phyloP scores from a whole-genome alignment of 1,140 invertebrate species.

The Brachionus sp. region DNA sequence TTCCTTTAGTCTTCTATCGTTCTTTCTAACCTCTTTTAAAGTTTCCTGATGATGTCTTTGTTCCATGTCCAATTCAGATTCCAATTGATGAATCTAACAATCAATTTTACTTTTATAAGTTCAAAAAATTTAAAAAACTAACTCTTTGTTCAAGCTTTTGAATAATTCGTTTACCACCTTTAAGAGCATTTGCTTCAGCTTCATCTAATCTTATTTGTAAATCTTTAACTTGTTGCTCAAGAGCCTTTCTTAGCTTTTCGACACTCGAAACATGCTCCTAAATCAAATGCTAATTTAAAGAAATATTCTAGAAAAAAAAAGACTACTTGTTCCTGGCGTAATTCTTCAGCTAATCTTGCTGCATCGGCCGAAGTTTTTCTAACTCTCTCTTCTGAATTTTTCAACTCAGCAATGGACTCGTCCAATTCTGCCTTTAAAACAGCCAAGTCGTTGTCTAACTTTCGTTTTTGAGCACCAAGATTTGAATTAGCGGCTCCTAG shows the following conservation, averaged over 20 bases:
- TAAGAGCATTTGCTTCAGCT: constrained; percentile 89
- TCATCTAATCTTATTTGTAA: constrained; percentile 91
- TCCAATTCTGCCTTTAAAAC: constrained; percentile 76
- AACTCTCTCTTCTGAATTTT: constrained; percentile 91
- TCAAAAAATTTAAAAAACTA: constrained; percentile 46
- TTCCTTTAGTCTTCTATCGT: constrained; percentile 68
- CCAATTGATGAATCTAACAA: constrained; percentile 68
- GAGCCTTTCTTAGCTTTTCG: constrained; percentile 93
- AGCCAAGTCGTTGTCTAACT: constrained; percentile 92
- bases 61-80: constrained; percentile 94
- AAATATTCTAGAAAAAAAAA: not conserved
- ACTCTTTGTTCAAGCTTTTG: constrained; percentile 63
- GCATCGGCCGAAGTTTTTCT: constrained; percentile 83
- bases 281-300: not conserved
- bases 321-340: constrained; percentile 81
- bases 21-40: constrained; percentile 70
- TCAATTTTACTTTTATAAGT: not conserved
- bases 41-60: constrained; percentile 84
- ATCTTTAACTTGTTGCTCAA: constrained; percentile 97
- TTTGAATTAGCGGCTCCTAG: constrained; percentile 84
- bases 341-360: constrained; percentile 90
- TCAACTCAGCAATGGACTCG: constrained; percentile 67
- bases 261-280: constrained; percentile 84
- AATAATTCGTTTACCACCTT: constrained; percentile 85
- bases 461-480: constrained; percentile 90